These are phyloP conservation scores for Onychomys torridus DNA, from an alignment of 2,797 vertebrate genomes.

Conservation along the genomic window DNA sequence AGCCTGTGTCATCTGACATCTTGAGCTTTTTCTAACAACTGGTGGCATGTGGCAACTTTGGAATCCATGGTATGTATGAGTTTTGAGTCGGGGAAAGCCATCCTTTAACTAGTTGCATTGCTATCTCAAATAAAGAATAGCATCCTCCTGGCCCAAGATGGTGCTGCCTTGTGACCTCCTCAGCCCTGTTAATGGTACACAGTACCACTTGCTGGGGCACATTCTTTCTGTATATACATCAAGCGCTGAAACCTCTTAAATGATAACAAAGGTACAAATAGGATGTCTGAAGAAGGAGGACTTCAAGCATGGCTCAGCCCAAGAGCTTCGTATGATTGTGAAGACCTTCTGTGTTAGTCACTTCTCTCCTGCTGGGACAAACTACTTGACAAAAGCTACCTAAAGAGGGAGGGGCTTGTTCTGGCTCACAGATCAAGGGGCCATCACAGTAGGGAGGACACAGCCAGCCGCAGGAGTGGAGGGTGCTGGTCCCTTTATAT, in stretches of 20 bases:
- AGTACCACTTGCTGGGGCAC: background rate
- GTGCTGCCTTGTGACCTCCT: background rate
- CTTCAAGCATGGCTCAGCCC: background rate
- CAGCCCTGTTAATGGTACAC: background rate
- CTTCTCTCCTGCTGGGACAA: background rate
- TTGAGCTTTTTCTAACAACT: constrained; percentile 30
- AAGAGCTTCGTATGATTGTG: background rate
- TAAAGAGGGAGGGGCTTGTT: background rate
- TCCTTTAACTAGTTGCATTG: background rate
- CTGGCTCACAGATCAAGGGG: background rate
- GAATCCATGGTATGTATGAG: background rate
- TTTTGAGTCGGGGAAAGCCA: background rate
- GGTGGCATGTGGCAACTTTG: background rate
- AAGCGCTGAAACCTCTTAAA: background rate
- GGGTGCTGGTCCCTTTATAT: background rate
- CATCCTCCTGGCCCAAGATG: background rate
- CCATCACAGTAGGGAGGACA: background rate
- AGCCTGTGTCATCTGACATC: background rate
- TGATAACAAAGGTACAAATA: background rate
- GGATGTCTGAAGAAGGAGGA: background rate
- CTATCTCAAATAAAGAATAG: background rate
- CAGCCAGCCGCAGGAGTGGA: too few relatives aligned
- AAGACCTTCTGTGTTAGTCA: background rate
- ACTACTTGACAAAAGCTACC: background rate
- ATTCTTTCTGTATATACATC: background rate